Evolutionary conservation across 2,113 vertebrate genomes (phyloP), one percentile per base, ranked within the genome.

Genomic region (Bos javanicus): DNA sequence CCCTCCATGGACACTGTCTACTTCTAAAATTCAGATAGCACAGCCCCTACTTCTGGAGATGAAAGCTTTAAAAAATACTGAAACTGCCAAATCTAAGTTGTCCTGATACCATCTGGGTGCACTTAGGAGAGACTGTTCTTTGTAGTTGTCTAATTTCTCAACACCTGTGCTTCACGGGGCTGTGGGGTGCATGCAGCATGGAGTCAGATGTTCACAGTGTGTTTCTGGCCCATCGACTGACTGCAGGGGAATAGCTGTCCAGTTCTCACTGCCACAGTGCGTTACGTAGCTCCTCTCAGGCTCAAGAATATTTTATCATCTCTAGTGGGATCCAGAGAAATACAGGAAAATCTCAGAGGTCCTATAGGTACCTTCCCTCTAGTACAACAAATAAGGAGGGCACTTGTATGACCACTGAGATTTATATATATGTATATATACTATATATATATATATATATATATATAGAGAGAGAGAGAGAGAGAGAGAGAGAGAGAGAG

Each of bases 31-130:
- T 81, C 36, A 71, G 81, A 43, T 33, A 30, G 25, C 50, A 13
- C 2, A 7, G 33, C 3, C 10, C 7, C 11, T 82, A 62, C 9
- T 43, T 90, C 62, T 33, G 57, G 54, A 64, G 30, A 82, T 60
- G 62, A 67, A 90, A 43, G 28, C 93, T 95, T 50, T 93, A 33
- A 95, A 87, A 90, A 91, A 43, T n/a, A 26, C 10, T 17, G 92
- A 83, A 83, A 91, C 43, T 46, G 17, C 6, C 21, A 43, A 87
- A 26, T 26, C 17, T 10, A 56, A n/a, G 36, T 62, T 52, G 23
- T 36, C 43, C 21, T 48, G 14, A 39, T 78, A 33, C 52, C 56
- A 26, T 87, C 43, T 50, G 26, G 33, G 7, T 0, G 5, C 78
- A 43, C 30, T 89, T 59, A 56, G 16, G 57, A 80, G 28, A 89